Conservation (phyloP, 2,113 vertebrate species). For the Syngnathoides biaculeatus region DNA sequence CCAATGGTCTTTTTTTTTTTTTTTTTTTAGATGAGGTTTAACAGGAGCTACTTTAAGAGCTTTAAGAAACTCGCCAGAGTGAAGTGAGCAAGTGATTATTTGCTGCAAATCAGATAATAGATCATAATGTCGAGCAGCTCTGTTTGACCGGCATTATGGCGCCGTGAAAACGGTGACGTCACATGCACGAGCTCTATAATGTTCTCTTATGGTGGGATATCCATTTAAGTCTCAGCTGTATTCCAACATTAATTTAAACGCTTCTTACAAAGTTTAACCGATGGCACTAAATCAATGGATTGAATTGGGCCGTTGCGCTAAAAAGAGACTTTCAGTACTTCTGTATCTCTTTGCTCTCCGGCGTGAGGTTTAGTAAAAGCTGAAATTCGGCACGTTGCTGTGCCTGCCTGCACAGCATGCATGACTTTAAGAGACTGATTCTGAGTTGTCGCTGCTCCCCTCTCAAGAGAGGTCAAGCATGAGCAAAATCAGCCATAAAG, state of each 20-base stretch:
- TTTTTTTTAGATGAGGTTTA: too few species aligned
- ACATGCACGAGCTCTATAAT: too few species aligned
- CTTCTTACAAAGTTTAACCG: neutral
- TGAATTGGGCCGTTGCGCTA: neutral
- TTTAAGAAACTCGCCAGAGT: too few species aligned
- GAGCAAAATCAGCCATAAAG: slow-evolving; percentile 52
- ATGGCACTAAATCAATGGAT: neutral
- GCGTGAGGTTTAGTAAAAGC: neutral
- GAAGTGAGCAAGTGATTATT: too few species aligned
- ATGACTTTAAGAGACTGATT: slow-evolving; percentile 12
- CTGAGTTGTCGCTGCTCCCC: slow-evolving; percentile 18
- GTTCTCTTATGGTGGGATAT: neutral
- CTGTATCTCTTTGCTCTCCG: neutral
- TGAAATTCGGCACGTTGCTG: neutral
- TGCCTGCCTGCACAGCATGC: slow-evolving; percentile 8
- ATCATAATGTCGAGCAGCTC: too few species aligned
- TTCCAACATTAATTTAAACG: neutral
- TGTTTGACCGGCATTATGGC: too few species aligned
- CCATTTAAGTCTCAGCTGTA: neutral
- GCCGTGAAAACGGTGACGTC: too few species aligned
- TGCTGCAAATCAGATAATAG: too few species aligned
- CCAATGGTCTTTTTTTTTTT: too few species aligned
- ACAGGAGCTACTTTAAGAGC: too few species aligned
- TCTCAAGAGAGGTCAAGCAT: slow-evolving; percentile 50
- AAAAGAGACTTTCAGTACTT: neutral